Percentiles rank a stretch among this genome's conserved stretches.
Evolutionary conservation across 2,113 vertebrate genomes (phyloP).

Genomic region (Vanacampus margaritifer): DNA sequence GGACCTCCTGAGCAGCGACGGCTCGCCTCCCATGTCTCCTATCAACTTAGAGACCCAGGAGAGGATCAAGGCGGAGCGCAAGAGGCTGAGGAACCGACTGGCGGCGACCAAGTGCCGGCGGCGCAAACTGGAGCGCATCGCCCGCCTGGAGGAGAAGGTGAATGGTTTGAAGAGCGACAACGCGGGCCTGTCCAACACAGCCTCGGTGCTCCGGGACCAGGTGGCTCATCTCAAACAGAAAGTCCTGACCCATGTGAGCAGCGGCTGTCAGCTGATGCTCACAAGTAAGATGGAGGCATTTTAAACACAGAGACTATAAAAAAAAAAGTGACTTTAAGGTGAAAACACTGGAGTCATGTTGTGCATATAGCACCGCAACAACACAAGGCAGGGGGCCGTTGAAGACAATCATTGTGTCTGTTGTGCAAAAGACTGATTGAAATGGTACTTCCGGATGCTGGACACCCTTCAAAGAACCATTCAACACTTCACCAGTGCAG

Average conservation of each 20-base stretch:
- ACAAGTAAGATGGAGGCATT: constrained; percentile 83
- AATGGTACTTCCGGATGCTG: constrained; percentile 73
- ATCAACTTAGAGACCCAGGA: constrained; percentile 91
- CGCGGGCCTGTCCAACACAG: constrained; percentile 83
- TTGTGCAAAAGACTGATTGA: constrained; percentile 47
- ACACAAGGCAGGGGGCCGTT: constrained; percentile 26
- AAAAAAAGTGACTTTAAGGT: constrained; percentile 47
- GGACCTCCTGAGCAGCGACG: constrained; percentile 79
- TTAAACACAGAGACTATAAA: constrained; percentile 48
- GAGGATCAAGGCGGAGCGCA: constrained; percentile 87
- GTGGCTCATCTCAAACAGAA: constrained; percentile 91
- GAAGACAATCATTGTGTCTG: constrained; percentile 36
- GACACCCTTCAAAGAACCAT: constrained; percentile 61
- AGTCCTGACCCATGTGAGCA: constrained; percentile 87
- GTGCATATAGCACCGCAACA: constrained; percentile 42
- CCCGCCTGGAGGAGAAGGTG: constrained; percentile 89
- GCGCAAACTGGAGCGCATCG: constrained; percentile 90
- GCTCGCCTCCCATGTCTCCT: constrained; percentile 83
- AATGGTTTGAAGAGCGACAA: constrained; percentile 87
- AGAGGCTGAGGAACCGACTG: constrained; percentile 85
- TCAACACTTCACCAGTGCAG: constrained; percentile 40
- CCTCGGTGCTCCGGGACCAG: constrained; percentile 84
- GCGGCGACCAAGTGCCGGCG: constrained; percentile 90
- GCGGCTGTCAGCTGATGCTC: constrained; percentile 89
- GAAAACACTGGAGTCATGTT: constrained; percentile 69